These are phyloP conservation scores for Encarsia formosa DNA, from an alignment of 2,888 invertebrate genomes.

Conservation along the genomic window DNA sequence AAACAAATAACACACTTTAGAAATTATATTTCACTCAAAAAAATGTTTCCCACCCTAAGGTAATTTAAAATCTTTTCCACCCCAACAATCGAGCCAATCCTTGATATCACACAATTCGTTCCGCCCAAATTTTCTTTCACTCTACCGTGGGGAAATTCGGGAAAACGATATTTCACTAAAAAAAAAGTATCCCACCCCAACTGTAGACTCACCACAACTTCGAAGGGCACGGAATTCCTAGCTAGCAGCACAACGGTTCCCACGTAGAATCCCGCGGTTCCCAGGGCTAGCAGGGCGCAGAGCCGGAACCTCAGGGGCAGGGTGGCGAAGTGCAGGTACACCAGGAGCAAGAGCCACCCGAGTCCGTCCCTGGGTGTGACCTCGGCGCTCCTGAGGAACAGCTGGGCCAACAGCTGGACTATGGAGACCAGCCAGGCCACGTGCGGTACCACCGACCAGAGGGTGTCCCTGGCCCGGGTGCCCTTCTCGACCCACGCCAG, in stretches of 20 bases:
- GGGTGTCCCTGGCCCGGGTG: conserved; percentile 41
- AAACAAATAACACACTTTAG: no score
- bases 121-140: no score
- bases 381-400: conserved; percentile 60
- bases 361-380: conserved; percentile 63
- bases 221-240: conserved; percentile 29
- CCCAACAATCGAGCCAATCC: no score
- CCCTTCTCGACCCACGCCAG: conserved; percentile 45
- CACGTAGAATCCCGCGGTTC: conserved; percentile 61
- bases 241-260: conserved; percentile 58
- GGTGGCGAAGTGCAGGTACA: conserved; percentile 71
- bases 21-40: no score
- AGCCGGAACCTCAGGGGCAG: conserved; percentile 66
- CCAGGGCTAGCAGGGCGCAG: conserved; percentile 59
- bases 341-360: conserved; percentile 68
- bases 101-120: no score
- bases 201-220: conserved; percentile 21
- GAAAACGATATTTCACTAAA: no score
- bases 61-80: no score
- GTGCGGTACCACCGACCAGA: conserved; percentile 62
- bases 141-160: no score
- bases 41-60: no score
- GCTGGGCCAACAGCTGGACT: conserved; percentile 59
- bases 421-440: conserved; percentile 63
- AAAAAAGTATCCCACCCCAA: no score